A percentile compares a stretch with the other conserved stretches of the same genome.
Evolutionary conservation across 1,140 invertebrate species (phyloP).

Genomic region (Grapholita molesta): DNA sequence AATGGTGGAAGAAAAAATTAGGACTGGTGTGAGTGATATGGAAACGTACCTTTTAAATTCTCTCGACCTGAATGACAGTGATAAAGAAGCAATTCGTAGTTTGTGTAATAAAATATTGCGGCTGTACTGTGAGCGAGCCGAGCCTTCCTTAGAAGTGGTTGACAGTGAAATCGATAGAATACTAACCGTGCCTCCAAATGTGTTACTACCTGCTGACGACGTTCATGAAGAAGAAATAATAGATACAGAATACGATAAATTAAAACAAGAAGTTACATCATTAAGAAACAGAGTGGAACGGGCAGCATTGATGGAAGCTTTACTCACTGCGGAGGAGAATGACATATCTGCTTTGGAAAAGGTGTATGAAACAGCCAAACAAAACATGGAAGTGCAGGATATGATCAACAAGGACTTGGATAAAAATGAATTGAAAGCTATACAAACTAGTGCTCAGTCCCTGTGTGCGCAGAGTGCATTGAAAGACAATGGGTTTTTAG

Average conservation of each 20-base stretch:
- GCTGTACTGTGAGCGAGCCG: constrained; percentile 57
- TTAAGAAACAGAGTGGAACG: constrained; percentile 56
- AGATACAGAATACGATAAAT: constrained; percentile 51
- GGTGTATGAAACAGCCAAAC: constrained; percentile 61
- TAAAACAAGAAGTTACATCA: constrained; percentile 55
- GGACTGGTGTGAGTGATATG: constrained; percentile 56
- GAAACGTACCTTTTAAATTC: constrained; percentile 55
- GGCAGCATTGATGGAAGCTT: constrained; percentile 63
- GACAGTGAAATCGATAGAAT: constrained; percentile 62
- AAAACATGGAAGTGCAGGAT: constrained; percentile 63
- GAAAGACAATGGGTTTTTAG: constrained; percentile 27
- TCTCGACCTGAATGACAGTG: constrained; percentile 58
- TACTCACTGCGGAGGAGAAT: constrained; percentile 58
- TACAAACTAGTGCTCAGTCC: constrained; percentile 51
- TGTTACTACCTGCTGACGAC: constrained; percentile 63
- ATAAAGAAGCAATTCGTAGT: constrained; percentile 52
- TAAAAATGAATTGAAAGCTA: constrained; percentile 40
- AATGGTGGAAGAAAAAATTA: constrained; percentile 72
- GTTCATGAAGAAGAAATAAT: constrained; percentile 50
- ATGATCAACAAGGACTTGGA: constrained; percentile 48
- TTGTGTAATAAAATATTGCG: constrained; percentile 60
- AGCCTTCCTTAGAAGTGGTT: constrained; percentile 49
- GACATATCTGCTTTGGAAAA: constrained; percentile 56
- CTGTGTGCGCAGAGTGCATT: constrained; percentile 56
- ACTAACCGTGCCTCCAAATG: constrained; percentile 56